phyloP scores from a whole-genome alignment of 2,888 invertebrate genomes.

The Tryphoninae sp. region DNA sequence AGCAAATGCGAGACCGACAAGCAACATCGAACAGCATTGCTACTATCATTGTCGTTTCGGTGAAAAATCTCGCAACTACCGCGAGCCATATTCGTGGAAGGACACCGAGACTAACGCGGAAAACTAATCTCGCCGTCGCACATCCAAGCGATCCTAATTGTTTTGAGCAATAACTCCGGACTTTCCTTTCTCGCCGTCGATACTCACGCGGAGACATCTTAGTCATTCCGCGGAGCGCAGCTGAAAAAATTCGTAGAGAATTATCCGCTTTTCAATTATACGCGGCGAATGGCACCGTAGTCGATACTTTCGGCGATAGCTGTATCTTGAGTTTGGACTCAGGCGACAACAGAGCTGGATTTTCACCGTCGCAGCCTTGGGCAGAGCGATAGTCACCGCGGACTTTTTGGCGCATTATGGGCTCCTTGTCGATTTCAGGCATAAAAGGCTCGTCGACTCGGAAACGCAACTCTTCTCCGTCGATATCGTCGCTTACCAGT shows the following conservation, averaged over 20 bases:
- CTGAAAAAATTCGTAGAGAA: not conserved
- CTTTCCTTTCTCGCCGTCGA: slow-evolving; percentile 42
- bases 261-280: too few relatives aligned
- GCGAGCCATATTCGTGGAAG: not conserved
- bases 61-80: slow-evolving; percentile 1
- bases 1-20: not conserved
- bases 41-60: slow-evolving; percentile 21
- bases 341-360: slow-evolving; percentile 9
- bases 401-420: slow-evolving; percentile 38
- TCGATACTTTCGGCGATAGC: slow-evolving; percentile 13
- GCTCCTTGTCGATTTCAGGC: slow-evolving; percentile 4
- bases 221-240: slow-evolving; percentile 33
- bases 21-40: not conserved
- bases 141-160: slow-evolving; percentile 40
- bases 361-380: slow-evolving; percentile 18
- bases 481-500: not conserved
- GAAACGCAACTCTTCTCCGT: slow-evolving; percentile 8
- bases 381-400: slow-evolving; percentile 31
- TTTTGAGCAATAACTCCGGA: slow-evolving; percentile 39
- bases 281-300: too few relatives aligned
- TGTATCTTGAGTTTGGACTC: slow-evolving; percentile 3
- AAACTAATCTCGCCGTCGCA: slow-evolving; percentile 44
- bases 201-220: slow-evolving; percentile 43
- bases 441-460: not conserved
- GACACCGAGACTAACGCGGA: slow-evolving; percentile 5